These are phyloP conservation scores for Scrobipalpa atriplicella DNA, from an alignment of 2,888 invertebrate species.

Conservation along the genomic window DNA sequence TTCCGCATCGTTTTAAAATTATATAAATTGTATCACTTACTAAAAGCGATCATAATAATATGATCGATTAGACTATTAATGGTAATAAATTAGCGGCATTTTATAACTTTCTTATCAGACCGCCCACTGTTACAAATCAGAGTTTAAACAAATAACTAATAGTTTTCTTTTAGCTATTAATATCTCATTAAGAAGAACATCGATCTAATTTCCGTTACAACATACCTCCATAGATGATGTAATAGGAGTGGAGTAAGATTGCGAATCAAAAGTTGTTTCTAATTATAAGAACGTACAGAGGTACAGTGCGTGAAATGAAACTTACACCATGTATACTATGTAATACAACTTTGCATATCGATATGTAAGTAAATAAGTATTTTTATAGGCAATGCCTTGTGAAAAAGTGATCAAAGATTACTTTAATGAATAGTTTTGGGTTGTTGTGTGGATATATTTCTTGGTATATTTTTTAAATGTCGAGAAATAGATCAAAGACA, in stretches of 20 bases:
- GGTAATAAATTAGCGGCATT: constrained; percentile 24
- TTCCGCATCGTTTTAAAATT: constrained; percentile 10
- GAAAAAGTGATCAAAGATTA: not conserved
- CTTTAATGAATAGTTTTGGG: too few relatives aligned
- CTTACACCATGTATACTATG: not conserved
- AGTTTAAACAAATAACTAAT: constrained; percentile 9
- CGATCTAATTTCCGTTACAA: constrained; percentile 12
- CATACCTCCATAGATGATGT: not conserved
- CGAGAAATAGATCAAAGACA: too few relatives aligned
- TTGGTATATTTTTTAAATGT: too few relatives aligned
- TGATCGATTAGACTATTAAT: constrained; percentile 6
- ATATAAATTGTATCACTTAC: not conserved
- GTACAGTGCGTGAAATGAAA: constrained; percentile 16
- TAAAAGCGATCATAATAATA: constrained; percentile 11
- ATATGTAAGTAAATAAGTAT: not conserved
- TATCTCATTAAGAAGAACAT: constrained; percentile 14
- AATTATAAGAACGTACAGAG: not conserved
- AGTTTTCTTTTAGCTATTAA: not conserved
- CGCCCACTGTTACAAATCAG: constrained; percentile 32
- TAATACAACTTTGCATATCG: constrained; percentile 12
- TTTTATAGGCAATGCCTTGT: not conserved
- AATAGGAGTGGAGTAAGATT: not conserved
- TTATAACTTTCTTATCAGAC: constrained; percentile 26
- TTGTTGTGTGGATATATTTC: too few relatives aligned
- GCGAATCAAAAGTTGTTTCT: constrained; percentile 14